These are phyloP conservation scores for Zaprionus lachaisei DNA, from an alignment of 1,140 invertebrate genomes.

Conservation along the genomic window DNA sequence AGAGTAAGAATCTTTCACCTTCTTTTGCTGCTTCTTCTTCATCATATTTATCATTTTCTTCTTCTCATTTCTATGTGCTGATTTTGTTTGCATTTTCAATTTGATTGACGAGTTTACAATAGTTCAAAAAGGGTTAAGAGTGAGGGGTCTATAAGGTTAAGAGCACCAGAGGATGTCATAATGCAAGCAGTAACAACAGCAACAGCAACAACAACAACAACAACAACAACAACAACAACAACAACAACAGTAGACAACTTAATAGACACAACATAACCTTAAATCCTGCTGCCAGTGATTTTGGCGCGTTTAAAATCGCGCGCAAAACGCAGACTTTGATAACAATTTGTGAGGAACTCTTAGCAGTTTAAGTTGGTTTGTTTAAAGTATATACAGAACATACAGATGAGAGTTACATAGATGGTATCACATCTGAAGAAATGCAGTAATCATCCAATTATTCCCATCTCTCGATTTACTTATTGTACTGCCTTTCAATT, in stretches of 20 bases:
- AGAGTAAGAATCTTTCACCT: neutral
- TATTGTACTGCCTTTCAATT: too few relatives aligned
- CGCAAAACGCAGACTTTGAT: neutral
- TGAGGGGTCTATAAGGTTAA: neutral
- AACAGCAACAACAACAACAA: neutral
- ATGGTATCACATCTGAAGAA: too few relatives aligned
- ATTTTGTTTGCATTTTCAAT: slow-evolving; percentile 2
- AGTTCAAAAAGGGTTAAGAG: neutral
- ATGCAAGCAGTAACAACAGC: neutral
- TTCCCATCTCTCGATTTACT: too few relatives aligned
- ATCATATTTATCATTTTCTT: neutral
- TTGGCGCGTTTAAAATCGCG: neutral
- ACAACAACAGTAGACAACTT: neutral
- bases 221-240: neutral
- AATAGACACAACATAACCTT: neutral
- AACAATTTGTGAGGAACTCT: neutral
- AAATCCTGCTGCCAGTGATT: neutral
- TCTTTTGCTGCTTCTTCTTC: neutral
- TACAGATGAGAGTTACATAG: too few relatives aligned
- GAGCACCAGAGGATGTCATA: neutral
- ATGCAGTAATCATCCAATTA: too few relatives aligned
- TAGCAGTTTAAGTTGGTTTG: neutral
- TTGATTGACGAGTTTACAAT: neutral
- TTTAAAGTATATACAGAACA: neutral
- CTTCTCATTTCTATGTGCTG: neutral